phyloP scores from a whole-genome alignment of 2,888 invertebrate species.

The Drosophila birchii region DNA sequence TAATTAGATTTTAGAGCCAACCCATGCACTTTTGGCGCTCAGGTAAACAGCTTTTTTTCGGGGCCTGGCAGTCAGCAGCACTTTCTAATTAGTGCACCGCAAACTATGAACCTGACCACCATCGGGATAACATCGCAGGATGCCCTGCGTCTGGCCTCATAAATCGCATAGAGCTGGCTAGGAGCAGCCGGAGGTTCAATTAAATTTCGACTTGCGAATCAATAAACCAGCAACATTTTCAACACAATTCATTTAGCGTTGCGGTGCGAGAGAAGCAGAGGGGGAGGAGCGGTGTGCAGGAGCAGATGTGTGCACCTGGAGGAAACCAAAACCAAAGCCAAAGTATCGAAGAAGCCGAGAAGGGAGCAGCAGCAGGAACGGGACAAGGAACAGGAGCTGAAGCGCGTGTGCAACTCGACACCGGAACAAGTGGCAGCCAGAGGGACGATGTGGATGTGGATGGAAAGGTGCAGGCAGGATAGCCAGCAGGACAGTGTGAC shows the following conservation, averaged over 20 bases:
- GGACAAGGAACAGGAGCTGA: slow-evolving; percentile 13
- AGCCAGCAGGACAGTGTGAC: slow-evolving; percentile 18
- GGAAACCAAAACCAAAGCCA: slow-evolving; percentile 37
- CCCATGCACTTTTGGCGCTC: slow-evolving; percentile 55
- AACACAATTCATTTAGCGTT: slow-evolving; percentile 66
- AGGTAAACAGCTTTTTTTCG: slow-evolving; percentile 63
- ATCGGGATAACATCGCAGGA: slow-evolving; percentile 13
- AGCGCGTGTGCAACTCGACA: slow-evolving; percentile 74
- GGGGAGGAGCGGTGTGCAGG: slow-evolving; percentile 2
- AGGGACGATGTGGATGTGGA: neutral
- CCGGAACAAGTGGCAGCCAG: slow-evolving; percentile 76
- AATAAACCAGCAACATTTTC: slow-evolving; percentile 75
- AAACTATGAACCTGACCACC: slow-evolving; percentile 66
- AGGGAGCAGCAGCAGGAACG: slow-evolving; percentile 7
- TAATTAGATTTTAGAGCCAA: slow-evolving; percentile 72
- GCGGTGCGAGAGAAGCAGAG: neutral
- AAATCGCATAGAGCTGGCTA: slow-evolving; percentile 41
- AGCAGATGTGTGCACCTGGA: slow-evolving; percentile 53
- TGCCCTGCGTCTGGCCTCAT: slow-evolving; percentile 50
- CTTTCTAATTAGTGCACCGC: slow-evolving; percentile 70
- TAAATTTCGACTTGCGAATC: slow-evolving; percentile 79
- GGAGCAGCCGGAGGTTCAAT: slow-evolving; percentile 65
- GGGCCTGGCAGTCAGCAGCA: slow-evolving; percentile 6
- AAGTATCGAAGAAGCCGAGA: neutral
- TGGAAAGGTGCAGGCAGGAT: neutral